phyloP scores from a whole-genome alignment of 2,797 vertebrate genomes.

The Coranthus polyacanthus region DNA sequence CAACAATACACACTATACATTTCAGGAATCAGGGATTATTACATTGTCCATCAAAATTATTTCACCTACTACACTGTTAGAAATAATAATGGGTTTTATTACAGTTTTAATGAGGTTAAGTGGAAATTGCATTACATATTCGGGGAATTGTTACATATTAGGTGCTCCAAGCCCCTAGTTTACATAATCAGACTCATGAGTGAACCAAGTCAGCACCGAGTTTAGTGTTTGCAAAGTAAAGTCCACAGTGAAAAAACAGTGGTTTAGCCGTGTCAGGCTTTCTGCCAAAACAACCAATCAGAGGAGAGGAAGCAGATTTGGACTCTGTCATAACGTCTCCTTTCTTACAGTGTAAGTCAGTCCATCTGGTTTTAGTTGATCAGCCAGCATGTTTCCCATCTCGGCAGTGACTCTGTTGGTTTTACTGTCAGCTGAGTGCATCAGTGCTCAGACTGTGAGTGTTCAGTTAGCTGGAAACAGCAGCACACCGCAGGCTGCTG shows the following conservation, averaged over 20 bases:
- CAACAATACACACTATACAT: no score
- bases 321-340: not conserved
- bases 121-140: no score
- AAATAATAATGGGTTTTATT: no score
- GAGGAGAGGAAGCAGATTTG: not conserved
- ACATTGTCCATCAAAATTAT: no score
- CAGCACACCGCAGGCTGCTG: slow-evolving; percentile 5
- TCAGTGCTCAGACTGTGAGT: slow-evolving; percentile 25
- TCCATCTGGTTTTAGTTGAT: not conserved
- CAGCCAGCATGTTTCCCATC: slow-evolving; percentile 18
- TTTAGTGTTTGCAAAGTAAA: slow-evolving; percentile 40
- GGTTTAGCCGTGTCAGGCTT: slow-evolving; percentile 22
- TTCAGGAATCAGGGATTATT: no score
- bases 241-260: slow-evolving; percentile 24
- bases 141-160: no score
- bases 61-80: no score
- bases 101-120: no score
- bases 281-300: slow-evolving; percentile 37
- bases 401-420: slow-evolving; percentile 10
- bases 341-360: not conserved
- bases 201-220: not conserved
- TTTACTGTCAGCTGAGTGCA: slow-evolving; percentile 1
- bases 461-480: slow-evolving; percentile 33
- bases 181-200: not conserved
- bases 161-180: not conserved